Percentiles rank a stretch among this genome's conserved stretches.
Evolutionary conservation across 2,888 invertebrate genomes (phyloP).

Genomic region (Lepidocyrtoides sp.): DNA sequence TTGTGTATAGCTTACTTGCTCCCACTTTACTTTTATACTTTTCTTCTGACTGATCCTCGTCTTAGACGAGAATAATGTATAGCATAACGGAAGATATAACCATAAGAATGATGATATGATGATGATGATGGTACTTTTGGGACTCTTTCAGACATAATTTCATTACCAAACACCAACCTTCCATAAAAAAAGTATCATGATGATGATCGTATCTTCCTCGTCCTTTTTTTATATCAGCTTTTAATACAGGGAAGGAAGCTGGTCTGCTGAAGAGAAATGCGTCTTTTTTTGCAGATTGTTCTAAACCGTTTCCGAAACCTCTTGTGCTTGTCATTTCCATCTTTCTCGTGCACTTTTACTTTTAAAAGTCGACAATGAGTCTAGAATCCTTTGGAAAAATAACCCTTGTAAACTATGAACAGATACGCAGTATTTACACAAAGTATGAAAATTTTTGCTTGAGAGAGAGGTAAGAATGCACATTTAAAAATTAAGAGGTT

Average conservation of each 20-base stretch:
- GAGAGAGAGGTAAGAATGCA: too few relatives aligned
- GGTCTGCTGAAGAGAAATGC: too few relatives aligned
- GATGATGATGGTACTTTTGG: slow-evolving; percentile 73
- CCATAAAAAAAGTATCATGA: slow-evolving; percentile 53
- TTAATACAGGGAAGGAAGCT: too few relatives aligned
- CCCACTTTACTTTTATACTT: neutral
- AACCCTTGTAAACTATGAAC: too few relatives aligned
- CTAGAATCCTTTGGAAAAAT: neutral
- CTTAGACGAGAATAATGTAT: neutral
- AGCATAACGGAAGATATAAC: slow-evolving; percentile 45
- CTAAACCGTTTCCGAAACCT: neutral
- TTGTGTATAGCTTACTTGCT: neutral
- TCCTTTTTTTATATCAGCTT: neutral
- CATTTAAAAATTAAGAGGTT: too few relatives aligned
- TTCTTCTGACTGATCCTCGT: neutral
- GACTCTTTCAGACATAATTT: slow-evolving; percentile 73
- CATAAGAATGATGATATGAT: slow-evolving; percentile 52
- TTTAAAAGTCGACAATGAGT: neutral
- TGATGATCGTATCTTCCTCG: slow-evolving; percentile 8
- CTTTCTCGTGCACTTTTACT: neutral
- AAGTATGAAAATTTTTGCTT: too few relatives aligned
- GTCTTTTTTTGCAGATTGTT: neutral
- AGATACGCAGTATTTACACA: too few relatives aligned
- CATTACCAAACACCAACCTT: slow-evolving; percentile 63
- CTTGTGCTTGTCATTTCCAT: neutral